A percentile compares a stretch with the other conserved stretches of the same genome.
Evolutionary conservation across 2,797 vertebrate species (phyloP).

Genomic region (Pantherophis alleghaniensis): DNA sequence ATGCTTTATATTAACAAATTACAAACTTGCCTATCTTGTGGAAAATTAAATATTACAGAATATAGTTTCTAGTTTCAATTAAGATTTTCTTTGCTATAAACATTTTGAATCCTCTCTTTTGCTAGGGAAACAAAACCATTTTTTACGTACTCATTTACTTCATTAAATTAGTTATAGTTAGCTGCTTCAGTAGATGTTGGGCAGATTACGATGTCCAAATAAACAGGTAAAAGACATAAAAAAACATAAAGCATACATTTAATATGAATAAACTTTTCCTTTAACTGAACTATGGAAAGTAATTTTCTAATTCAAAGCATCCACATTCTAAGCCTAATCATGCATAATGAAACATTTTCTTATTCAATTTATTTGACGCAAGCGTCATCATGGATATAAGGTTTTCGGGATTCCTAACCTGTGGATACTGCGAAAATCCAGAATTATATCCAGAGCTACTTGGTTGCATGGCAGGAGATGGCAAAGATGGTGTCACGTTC

Average conservation of each 20-base stretch:
- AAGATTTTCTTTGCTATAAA: too few species aligned
- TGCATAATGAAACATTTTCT: neutral
- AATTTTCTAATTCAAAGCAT: neutral
- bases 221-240: neutral
- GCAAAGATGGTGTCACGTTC: slow-evolving; percentile 67
- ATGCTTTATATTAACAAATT: neutral
- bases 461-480: slow-evolving; percentile 56
- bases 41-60: neutral
- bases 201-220: neutral
- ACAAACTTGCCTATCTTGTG: neutral
- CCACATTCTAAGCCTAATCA: neutral
- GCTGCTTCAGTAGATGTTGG: neutral
- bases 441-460: slow-evolving; percentile 64
- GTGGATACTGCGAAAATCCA: slow-evolving; percentile 71
- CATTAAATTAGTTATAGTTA: neutral
- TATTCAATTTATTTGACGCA: neutral
- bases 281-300: neutral
- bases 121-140: neutral
- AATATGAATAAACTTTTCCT: neutral
- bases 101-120: neutral
- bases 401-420: slow-evolving; percentile 55
- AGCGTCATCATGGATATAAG: neutral
- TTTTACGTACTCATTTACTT: neutral
- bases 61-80: too few species aligned
- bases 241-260: neutral